phyloP scores from a whole-genome alignment of 2,888 invertebrate genomes.

The Arge pagana region DNA sequence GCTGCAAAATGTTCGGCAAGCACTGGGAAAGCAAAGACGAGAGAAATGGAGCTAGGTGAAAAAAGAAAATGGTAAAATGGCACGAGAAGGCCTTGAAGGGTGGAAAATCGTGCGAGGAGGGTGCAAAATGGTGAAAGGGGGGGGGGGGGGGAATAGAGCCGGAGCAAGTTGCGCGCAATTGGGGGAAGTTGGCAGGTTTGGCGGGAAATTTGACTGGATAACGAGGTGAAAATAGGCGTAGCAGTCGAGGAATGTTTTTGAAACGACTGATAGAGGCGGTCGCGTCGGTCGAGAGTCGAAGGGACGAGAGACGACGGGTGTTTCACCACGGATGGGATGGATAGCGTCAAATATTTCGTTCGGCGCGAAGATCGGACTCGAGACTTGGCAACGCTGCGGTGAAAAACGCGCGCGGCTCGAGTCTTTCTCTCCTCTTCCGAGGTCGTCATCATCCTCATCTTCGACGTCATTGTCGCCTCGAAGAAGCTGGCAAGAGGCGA shows the following conservation, averaged over 20 bases:
- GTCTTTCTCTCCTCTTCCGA: too few relatives aligned
- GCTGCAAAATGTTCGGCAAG: too few relatives aligned
- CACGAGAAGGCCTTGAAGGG: conserved; percentile 12
- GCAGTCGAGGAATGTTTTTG: conserved; percentile 54
- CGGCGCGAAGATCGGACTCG: conserved; percentile 22
- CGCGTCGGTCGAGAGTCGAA: too few relatives aligned
- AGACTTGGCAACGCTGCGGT: conserved; percentile 11
- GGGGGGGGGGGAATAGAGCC: too few relatives aligned
- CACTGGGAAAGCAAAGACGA: conserved; percentile 27
- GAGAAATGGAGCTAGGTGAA: conserved; percentile 19
- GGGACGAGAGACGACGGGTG: conserved; percentile 44
- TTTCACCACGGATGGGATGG: conserved; percentile 56
- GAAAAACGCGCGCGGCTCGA: too few relatives aligned
- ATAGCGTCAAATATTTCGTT: conserved; percentile 57
- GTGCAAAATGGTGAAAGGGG: conserved; percentile 22
- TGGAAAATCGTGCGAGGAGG: conserved; percentile 14
- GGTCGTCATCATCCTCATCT: too few relatives aligned
- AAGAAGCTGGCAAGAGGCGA: background rate
- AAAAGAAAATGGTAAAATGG: conserved; percentile 24
- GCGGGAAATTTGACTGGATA: too few relatives aligned
- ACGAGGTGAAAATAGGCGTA: conserved; percentile 56
- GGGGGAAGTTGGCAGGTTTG: too few relatives aligned
- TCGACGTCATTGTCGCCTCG: too few relatives aligned
- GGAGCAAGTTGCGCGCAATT: too few relatives aligned
- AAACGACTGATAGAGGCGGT: conserved; percentile 52